phyloP scores from a whole-genome alignment of 2,797 vertebrate species.

The Centropyge bicolor region DNA sequence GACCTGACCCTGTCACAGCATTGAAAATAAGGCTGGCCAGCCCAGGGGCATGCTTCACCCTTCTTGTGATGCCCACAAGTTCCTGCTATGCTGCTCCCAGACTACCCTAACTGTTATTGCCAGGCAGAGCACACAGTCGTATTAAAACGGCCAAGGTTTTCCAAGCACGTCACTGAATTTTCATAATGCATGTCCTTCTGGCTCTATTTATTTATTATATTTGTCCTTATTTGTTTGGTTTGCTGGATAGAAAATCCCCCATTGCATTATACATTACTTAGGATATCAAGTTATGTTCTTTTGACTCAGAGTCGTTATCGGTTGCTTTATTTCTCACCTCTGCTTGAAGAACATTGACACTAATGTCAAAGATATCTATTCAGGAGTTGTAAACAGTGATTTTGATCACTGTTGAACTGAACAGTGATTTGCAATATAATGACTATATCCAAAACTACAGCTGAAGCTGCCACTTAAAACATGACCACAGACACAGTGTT shows the following conservation, averaged over 20 bases:
- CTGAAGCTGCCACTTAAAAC: neutral
- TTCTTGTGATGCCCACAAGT: conserved; percentile 44
- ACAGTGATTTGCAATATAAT: neutral
- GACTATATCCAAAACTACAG: neutral
- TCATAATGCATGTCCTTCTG: neutral
- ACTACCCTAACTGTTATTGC: conserved; percentile 26
- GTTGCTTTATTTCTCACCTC: neutral
- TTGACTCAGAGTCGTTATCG: neutral
- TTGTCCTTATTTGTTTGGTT: neutral
- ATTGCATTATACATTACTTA: neutral
- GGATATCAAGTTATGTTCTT: neutral
- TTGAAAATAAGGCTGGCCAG: conserved; percentile 65
- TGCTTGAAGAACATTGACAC: neutral
- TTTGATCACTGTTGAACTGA: too few relatives aligned
- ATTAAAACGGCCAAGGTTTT: conserved; percentile 17
- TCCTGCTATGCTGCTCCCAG: conserved; percentile 30
- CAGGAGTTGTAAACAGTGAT: neutral
- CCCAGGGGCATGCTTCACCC: conserved; percentile 63
- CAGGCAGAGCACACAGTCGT: conserved; percentile 10
- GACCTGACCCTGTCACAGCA: conserved; percentile 73
- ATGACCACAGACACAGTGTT: neutral
- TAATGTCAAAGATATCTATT: neutral
- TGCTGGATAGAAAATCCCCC: neutral
- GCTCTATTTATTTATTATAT: neutral
- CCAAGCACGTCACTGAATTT: conserved; percentile 11